A percentile compares a stretch with the other conserved stretches of the same genome.
Conservation (phyloP, 2,888 invertebrate species). For the Napeogenes sylphis region DNA sequence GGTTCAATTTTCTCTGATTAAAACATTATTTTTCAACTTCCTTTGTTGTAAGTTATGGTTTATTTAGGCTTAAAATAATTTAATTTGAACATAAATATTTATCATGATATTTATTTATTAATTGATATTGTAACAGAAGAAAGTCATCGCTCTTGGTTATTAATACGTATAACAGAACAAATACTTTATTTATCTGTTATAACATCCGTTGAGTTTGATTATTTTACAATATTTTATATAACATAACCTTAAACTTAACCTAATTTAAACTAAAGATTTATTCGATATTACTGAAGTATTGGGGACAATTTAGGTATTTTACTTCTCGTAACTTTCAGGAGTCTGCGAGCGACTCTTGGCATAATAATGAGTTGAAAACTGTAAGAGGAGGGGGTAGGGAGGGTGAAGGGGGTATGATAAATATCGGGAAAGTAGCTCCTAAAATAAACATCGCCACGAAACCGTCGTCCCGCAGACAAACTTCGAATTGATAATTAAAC, state of each 20-base stretch:
- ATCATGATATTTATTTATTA: too few species aligned
- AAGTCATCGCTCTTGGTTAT: too few species aligned
- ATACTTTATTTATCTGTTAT: too few species aligned
- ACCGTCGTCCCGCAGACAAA: background rate
- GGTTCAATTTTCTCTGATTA: too few species aligned
- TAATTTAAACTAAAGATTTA: background rate
- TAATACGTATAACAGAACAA: too few species aligned
- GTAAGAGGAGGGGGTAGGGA: background rate
- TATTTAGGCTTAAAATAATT: too few species aligned
- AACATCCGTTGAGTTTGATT: too few species aligned
- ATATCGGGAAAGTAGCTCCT: slow-evolving; percentile 8
- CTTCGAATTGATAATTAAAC: slow-evolving; percentile 8
- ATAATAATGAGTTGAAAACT: slow-evolving; percentile 5
- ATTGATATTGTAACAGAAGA: too few species aligned
- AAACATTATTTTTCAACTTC: too few species aligned
- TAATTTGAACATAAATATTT: too few species aligned
- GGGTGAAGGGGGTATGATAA: slow-evolving; percentile 1
- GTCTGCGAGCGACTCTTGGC: slow-evolving; percentile 2
- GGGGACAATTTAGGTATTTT: slow-evolving; percentile 4
- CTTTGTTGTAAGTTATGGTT: too few species aligned
- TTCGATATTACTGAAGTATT: slow-evolving; percentile 5
- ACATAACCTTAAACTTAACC: background rate
- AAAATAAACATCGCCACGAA: slow-evolving; percentile 10
- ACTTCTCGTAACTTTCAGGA: background rate
- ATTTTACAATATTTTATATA: too few species aligned